Percentiles rank a stretch among this genome's conserved stretches.
Evolutionary conservation across 1,140 invertebrate species (phyloP).

Genomic region (Cataglyphis hispanica): DNA sequence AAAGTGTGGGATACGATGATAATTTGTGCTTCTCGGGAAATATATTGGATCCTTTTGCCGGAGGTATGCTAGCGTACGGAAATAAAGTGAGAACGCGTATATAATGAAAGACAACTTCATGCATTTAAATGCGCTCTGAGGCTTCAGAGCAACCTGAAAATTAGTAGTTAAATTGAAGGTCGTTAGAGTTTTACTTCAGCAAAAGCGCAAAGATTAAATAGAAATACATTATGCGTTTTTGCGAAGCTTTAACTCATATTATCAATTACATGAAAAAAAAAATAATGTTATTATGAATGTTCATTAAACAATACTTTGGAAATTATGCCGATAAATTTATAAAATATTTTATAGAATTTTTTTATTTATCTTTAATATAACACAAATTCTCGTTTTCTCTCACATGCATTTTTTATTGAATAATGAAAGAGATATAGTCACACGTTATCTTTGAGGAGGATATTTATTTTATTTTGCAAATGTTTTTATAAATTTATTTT

Average conservation of each 20-base stretch:
- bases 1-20: constrained; percentile 19
- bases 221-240: constrained; percentile 1
- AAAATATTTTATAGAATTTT: neutral
- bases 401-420: neutral
- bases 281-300: neutral
- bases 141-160: constrained; percentile 45
- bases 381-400: neutral
- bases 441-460: neutral
- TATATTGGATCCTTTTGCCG: constrained; percentile 43
- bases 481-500: constrained; percentile 13
- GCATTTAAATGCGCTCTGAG: constrained; percentile 54
- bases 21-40: constrained; percentile 42
- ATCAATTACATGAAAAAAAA: neutral
- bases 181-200: constrained; percentile 45
- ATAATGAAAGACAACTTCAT: constrained; percentile 51
- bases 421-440: neutral
- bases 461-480: constrained; percentile 20
- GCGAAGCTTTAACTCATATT: neutral
- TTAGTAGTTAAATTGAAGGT: constrained; percentile 57
- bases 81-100: constrained; percentile 52
- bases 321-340: neutral
- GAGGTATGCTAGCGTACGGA: neutral
- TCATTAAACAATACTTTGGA: neutral
- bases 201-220: constrained; percentile 53
- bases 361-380: neutral